Base-by-base conservation (phyloP, 2,888 invertebrate species). In the Cantharis rustica region DNA sequence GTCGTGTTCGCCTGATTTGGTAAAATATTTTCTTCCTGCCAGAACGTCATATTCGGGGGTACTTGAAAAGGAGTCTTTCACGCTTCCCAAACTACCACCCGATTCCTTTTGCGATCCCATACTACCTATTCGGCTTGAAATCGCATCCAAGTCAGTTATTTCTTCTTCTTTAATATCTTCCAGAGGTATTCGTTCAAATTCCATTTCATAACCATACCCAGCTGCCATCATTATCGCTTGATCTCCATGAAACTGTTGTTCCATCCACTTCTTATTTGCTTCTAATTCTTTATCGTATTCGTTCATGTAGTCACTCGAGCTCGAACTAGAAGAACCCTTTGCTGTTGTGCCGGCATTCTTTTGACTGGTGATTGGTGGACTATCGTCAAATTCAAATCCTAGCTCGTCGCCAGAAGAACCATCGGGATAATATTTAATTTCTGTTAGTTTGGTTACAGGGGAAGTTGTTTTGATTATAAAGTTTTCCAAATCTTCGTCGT, bases 141-240 rank as follows among this genome's bases (percentile, higher is more conserved):
- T 90, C 15, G 91, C 90, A 86, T 96, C 95, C 84, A 96, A 94
- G 84, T 96, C 96, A 71, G 95, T 95, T 84, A 94, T 91, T 88
- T 97, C 97, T 88, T 97, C 97, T 87, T 96, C 96, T 88, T 96
- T 96, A 64, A 96, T 97, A 83, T 97, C 97, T 89, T 97, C 97
- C 62, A 97, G 88, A 4, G 96, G 94, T 15, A 95, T 94, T 77
- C 95, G 90, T 84, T 95, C 95, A 80, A 95, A 94, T 80, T 96
- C 96, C 86, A 95, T 94, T 75, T 93, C 93, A 84, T 93, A 93
- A 0, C 91, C 90, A 77, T 92, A 89, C 71, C 92, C 92, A 61
- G 90, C 90, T 63, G 90, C 91, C 74, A 90, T 89, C 82, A 94
- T 91, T 1, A 90, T 89, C 0, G 90, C 89, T 78, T 91, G 90